Conservation (phyloP, 37 sponge, comb jelly and placozoan species). For the Diacarnus erythraeanus region DNA sequence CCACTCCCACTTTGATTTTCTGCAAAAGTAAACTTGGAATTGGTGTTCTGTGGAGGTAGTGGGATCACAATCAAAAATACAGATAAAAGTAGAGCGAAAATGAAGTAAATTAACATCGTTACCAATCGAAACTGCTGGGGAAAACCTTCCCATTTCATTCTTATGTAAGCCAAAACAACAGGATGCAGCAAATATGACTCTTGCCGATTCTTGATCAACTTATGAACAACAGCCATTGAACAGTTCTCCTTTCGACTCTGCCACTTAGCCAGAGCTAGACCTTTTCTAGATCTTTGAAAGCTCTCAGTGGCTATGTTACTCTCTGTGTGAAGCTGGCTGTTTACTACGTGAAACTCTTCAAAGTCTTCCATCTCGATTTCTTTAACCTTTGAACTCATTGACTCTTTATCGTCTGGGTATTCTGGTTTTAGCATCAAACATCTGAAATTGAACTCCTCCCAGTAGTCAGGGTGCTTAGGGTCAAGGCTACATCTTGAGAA, state of each 20-base stretch:
- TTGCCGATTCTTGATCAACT: slow-evolving; percentile 52
- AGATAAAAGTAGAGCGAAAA: slow-evolving; percentile 60
- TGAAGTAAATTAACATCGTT: slow-evolving; percentile 13
- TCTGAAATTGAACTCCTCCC: slow-evolving; percentile 80
- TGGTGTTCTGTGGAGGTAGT: neutral
- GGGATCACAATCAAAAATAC: slow-evolving; percentile 43
- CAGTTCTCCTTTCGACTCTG: neutral
- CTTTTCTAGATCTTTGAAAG: neutral
- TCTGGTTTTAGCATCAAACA: slow-evolving; percentile 28
- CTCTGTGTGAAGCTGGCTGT: neutral
- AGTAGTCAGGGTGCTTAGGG: slow-evolving; percentile 48
- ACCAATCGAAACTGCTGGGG: slow-evolving; percentile 29
- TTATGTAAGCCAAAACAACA: slow-evolving; percentile 49
- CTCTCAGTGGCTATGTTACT: neutral
- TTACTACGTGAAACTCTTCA: neutral
- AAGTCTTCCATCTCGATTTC: neutral
- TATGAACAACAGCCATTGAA: slow-evolving; percentile 31
- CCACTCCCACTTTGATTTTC: neutral
- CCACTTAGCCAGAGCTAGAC: neutral
- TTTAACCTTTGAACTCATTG: neutral
- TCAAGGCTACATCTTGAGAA: slow-evolving; percentile 8
- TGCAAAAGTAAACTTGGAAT: neutral
- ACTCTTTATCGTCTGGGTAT: neutral
- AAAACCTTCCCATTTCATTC: slow-evolving; percentile 63
- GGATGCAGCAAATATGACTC: slow-evolving; percentile 58